phyloP scores from a whole-genome alignment of 2,113 vertebrate species.

The Prolemur simus region DNA sequence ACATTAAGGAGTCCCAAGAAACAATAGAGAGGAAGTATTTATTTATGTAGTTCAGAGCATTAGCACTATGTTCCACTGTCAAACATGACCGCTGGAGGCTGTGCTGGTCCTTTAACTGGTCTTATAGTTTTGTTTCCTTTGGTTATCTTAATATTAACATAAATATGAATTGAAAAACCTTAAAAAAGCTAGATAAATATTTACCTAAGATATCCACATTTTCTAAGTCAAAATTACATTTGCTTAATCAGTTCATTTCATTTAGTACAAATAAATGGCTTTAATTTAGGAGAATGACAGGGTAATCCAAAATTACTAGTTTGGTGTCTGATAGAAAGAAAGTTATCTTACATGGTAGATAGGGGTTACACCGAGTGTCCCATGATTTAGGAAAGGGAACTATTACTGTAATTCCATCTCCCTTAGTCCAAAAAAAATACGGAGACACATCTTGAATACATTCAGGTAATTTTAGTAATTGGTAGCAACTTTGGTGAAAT shows the following conservation, averaged over 20 bases:
- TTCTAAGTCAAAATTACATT: constrained; percentile 60
- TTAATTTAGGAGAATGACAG: constrained; percentile 55
- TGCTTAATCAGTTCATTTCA: constrained; percentile 66
- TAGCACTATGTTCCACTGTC: background rate
- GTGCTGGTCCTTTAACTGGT: constrained; percentile 32
- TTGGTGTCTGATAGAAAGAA: constrained; percentile 31
- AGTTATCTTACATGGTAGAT: constrained; percentile 67
- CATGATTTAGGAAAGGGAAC: constrained; percentile 63
- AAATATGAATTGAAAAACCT: constrained; percentile 31
- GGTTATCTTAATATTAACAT: constrained; percentile 42
- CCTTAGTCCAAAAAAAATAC: constrained; percentile 60
- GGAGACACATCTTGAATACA: constrained; percentile 79
- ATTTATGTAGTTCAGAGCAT: constrained; percentile 53
- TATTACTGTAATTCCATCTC: constrained; percentile 72
- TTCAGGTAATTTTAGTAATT: constrained; percentile 82
- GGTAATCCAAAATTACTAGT: constrained; percentile 48
- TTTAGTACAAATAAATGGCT: constrained; percentile 50
- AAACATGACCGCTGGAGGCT: constrained; percentile 39
- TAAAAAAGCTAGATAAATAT: constrained; percentile 57
- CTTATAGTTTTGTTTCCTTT: constrained; percentile 3
- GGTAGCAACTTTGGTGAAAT: constrained; percentile 66
- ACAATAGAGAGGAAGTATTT: constrained; percentile 47
- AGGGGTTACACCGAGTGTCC: constrained; percentile 44
- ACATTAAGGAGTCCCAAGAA: constrained; percentile 72
- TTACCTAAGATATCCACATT: constrained; percentile 56